Evolutionary conservation across 2,888 invertebrate species (phyloP), one percentile per base, ranked within the genome.

Genomic region (Ceramica pisi): DNA sequence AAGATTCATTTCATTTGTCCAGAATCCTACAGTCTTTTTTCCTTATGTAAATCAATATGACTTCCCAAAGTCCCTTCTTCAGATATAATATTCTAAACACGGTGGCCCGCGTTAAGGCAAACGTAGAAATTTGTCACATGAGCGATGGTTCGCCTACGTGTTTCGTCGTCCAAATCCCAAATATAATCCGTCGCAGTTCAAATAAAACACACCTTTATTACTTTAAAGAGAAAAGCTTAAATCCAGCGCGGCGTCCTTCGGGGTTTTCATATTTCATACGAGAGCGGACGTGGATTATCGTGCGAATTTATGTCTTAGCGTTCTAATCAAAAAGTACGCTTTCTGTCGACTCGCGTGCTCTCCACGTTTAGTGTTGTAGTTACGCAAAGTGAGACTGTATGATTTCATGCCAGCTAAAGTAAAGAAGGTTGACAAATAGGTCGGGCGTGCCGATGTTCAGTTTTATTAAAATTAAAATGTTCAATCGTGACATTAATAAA

Each of bases 81-180:
- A 89, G 90, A 94, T 94, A 92, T 93, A 93, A 94, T 95, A 96
- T 96, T 95, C 96, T 93, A 94, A 95, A 94, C 96, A 95, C 95
- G 96, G 89, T 90, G 90, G 88, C 88, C 91, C 92, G 93, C 94
- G 95, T 95, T 95, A 95, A 95, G 94, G 95, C 95, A 95, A 95
- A 95, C 94, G 95, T 93, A 95, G 94, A 95, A 96, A 96, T 96
- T 96, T 96, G 95, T 96, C 95, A 96, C 95, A 95, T 96, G 95
- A 96, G 95, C 95, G 95, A 96, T 96, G 95, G 96, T 94, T 93
- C 94, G 95, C 93, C 95, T 95, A 95, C 96, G 96, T 96, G 96
- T 95, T 94, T 92, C 94, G 92, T 90, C 91, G 91, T 92, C 93
- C 92, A 94, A 94, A 95, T 96, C 94, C 94, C 94, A 92, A 95